Evolutionary conservation across 2,113 vertebrate species (phyloP).

Genomic region (Tragelaphus scriptus): DNA sequence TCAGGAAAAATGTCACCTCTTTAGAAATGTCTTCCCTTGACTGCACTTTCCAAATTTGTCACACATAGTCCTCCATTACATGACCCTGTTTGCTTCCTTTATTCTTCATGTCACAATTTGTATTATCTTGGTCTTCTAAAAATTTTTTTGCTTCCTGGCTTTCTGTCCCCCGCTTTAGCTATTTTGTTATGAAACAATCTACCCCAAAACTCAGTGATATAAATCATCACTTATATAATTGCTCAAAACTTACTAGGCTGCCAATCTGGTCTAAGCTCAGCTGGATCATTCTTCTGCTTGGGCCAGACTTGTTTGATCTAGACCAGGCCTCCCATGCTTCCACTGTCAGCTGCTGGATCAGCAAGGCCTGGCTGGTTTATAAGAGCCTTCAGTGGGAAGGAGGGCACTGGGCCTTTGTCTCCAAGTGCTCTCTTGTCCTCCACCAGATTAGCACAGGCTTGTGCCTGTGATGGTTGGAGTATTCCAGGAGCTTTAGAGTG

Average conservation of each 20-base stretch:
- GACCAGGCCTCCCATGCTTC: neutral
- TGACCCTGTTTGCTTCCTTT: neutral
- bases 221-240: neutral
- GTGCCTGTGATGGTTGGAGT: neutral
- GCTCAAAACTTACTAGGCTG: neutral
- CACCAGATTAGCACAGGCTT: neutral
- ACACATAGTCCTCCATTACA: neutral
- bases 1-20: neutral
- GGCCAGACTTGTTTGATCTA: neutral
- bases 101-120: neutral
- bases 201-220: neutral
- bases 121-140: neutral
- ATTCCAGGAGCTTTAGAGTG: neutral
- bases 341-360: neutral
- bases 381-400: neutral
- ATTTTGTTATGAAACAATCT: neutral
- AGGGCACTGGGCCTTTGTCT: neutral
- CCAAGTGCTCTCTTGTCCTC: neutral
- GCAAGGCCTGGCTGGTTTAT: neutral
- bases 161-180: neutral
- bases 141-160: conserved; percentile 8
- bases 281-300: neutral
- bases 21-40: neutral
- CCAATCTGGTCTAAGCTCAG: neutral
- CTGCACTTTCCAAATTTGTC: neutral